Conservation (phyloP, 2,113 vertebrate genomes). For the Dolichotis patagonum region DNA sequence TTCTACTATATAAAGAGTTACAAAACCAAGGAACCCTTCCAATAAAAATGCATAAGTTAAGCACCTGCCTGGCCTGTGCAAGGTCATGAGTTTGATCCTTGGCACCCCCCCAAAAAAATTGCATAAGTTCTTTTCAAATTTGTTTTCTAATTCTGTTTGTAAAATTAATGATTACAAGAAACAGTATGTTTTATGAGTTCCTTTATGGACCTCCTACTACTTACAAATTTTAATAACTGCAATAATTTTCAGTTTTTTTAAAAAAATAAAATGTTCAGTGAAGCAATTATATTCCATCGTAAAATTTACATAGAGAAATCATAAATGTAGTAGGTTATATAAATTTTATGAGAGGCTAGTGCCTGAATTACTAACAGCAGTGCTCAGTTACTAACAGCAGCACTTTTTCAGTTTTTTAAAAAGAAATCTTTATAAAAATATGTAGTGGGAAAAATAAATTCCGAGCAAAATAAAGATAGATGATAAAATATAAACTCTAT, state of each 20-base stretch:
- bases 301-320: not conserved
- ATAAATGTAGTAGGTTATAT: not conserved
- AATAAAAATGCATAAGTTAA: not conserved
- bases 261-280: not conserved
- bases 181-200: not conserved
- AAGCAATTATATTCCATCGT: not conserved
- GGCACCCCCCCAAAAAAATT: too few species aligned
- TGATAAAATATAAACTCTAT: not conserved
- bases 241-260: not conserved
- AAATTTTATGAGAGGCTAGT: not conserved
- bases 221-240: not conserved
- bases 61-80: too few species aligned
- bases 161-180: not conserved
- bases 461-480: not conserved
- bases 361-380: not conserved
- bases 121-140: not conserved
- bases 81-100: too few species aligned
- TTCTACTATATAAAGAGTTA: not conserved
- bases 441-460: not conserved
- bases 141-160: not conserved
- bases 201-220: not conserved
- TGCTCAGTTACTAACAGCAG: not conserved
- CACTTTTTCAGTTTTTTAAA: not conserved
- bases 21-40: not conserved
- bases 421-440: not conserved